Evolutionary conservation across 2,113 vertebrate species (phyloP), one percentile per base, ranked within the genome.

Genomic region (Cercocebus atys): DNA sequence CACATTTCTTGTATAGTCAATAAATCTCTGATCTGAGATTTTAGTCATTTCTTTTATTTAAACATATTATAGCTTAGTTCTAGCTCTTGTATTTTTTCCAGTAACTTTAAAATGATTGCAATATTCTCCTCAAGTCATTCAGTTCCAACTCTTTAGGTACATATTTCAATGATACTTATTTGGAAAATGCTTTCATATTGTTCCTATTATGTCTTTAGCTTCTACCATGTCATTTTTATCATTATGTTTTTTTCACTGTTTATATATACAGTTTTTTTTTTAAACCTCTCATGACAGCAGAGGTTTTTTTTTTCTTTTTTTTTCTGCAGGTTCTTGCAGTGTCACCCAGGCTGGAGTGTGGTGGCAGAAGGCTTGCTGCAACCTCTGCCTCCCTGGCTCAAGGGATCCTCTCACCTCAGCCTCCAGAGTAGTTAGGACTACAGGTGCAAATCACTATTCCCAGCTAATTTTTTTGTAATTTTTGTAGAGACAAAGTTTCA

Each of bases 271-370:
- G 20, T 40, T 76, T 70, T 45, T 5, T 50, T 47, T 50, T 50
- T 14, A 11, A 90, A 30, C 0, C 2, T 70, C 11, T 85, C 14
- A 43, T 6, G 45, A 73, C 0, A 38, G 8, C 16, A 50, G 10
- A 79, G 1, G 0, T 18, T 59, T 10, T 59, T 8, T 8, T 25
- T 25, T 59, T 23, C 1, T 25, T 59, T 27, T 61, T 2, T 27
- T 27, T 61, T 6, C 11, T 45, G 45, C 45, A 30, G 27, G 61
- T 30, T 64, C 12, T 64, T 64, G 12, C 5, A 5, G 11, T 64
- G 27, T 30, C 12, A 64, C 11, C 27, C 27, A 55, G 17, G 52
- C 52, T 55, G 1, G 18, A 55, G 52, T 0, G 0, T 6, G 2
- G 52, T 55, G 52, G 52, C 52, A 55, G 1, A 55, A 18, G 17